Conservation (phyloP, 2,797 vertebrate species). For the Molossus alvarezi region DNA sequence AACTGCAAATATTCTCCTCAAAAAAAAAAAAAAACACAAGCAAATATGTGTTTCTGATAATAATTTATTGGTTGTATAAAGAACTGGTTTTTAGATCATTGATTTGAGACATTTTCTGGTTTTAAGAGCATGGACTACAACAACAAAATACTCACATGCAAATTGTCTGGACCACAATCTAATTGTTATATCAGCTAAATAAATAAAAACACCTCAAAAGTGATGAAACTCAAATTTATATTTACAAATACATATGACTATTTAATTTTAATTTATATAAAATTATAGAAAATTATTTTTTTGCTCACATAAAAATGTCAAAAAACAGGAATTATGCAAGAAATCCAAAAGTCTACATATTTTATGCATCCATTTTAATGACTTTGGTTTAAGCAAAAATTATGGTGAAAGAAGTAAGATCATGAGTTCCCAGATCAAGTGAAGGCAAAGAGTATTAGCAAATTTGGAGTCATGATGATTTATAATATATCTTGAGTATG, state of each 20-base stretch:
- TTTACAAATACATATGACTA: background rate
- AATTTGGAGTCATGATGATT: background rate
- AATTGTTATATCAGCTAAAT: background rate
- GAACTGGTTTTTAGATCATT: background rate
- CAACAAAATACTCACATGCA: background rate
- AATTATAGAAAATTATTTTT: background rate
- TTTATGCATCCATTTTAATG: background rate
- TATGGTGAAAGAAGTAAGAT: background rate
- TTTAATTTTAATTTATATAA: background rate
- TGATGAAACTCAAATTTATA: background rate
- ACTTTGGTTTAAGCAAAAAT: background rate
- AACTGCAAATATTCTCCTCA: background rate
- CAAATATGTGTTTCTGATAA: background rate
- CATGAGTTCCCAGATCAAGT: background rate
- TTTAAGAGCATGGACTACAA: background rate
- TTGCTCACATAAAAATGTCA: background rate
- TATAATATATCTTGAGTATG: background rate
- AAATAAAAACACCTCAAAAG: background rate
- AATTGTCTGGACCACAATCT: background rate
- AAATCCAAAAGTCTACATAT: background rate
- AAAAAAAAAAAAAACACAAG: too few species aligned
- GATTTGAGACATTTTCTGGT: background rate
- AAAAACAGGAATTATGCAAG: background rate
- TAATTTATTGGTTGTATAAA: background rate
- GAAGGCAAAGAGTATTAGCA: background rate